Evolutionary conservation across 1,140 invertebrate species (phyloP).

Genomic region (Lordiphosa collinella): DNA sequence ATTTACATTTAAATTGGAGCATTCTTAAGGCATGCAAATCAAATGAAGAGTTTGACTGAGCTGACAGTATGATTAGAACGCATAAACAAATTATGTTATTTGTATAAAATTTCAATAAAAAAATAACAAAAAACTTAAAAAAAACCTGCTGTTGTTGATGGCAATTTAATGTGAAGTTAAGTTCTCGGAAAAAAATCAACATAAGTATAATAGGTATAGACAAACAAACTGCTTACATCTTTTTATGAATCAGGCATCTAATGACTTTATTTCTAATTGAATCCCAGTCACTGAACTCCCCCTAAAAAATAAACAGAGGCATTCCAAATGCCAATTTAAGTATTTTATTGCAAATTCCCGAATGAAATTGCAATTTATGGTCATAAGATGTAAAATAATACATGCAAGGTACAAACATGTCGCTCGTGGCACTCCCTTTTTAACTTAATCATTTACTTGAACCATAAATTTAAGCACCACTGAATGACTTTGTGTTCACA

Average conservation of each 20-base stretch:
- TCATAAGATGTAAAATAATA: not conserved
- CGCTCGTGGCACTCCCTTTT: no score
- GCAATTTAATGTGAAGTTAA: conserved; percentile 16
- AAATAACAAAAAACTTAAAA: conserved; percentile 9
- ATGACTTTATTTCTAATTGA: no score
- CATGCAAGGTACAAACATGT: no score
- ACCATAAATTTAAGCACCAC: no score
- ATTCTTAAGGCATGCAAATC: conserved; percentile 32
- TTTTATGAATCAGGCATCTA: no score
- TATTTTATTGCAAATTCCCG: not conserved
- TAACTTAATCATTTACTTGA: no score
- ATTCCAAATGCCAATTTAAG: no score
- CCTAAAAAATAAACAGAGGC: no score
- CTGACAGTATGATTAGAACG: not conserved
- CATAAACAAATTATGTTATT: conserved; percentile 16
- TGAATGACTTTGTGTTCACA: no score
- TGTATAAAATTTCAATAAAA: not conserved
- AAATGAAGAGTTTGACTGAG: conserved; percentile 2
- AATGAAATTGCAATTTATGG: conserved; percentile 23
- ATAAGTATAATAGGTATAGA: not conserved
- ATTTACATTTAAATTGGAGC: conserved; percentile 77
- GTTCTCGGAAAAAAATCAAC: conserved; percentile 10
- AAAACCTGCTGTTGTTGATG: conserved; percentile 35
- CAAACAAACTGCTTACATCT: conserved; percentile 11
- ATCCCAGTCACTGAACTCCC: no score